Percentiles rank a stretch among this genome's conserved stretches.
phyloP scores from a whole-genome alignment of 2,113 vertebrate genomes.

The Ailuropoda melanoleuca region DNA sequence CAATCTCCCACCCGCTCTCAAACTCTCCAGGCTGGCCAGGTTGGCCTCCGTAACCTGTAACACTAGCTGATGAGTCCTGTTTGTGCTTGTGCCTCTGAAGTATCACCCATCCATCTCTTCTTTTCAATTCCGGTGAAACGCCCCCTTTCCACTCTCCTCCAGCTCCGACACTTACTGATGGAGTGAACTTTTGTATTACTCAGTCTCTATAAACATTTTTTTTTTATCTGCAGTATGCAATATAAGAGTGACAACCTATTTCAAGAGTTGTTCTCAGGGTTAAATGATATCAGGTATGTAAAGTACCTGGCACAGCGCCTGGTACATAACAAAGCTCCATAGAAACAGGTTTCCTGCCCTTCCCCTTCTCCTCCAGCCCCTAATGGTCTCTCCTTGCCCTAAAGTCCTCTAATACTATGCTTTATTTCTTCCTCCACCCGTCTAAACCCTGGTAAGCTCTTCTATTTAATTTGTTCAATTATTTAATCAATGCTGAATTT shows the following conservation, averaged over 20 bases:
- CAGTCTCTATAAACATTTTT: neutral
- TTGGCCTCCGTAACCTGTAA: neutral
- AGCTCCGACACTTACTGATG: neutral
- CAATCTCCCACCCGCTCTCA: neutral
- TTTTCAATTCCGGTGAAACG: neutral
- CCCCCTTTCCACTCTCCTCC: neutral
- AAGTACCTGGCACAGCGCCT: neutral
- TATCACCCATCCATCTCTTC: neutral
- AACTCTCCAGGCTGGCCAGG: neutral
- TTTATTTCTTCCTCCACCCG: neutral
- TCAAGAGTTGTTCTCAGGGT: neutral
- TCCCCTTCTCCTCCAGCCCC: neutral
- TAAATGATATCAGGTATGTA: neutral
- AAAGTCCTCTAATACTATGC: neutral
- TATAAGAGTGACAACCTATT: neutral
- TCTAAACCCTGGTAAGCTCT: neutral
- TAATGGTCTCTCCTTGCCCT: neutral
- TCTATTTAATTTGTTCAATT: conserved; percentile 19
- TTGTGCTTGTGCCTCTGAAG: neutral
- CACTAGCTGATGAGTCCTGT: neutral
- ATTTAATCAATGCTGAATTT: neutral
- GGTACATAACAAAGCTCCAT: neutral
- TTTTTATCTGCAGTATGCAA: neutral
- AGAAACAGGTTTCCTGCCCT: neutral
- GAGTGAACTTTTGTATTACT: neutral